These are phyloP conservation scores for Fregetta grallaria DNA, from an alignment of 2,113 vertebrate species.

Conservation along the genomic window DNA sequence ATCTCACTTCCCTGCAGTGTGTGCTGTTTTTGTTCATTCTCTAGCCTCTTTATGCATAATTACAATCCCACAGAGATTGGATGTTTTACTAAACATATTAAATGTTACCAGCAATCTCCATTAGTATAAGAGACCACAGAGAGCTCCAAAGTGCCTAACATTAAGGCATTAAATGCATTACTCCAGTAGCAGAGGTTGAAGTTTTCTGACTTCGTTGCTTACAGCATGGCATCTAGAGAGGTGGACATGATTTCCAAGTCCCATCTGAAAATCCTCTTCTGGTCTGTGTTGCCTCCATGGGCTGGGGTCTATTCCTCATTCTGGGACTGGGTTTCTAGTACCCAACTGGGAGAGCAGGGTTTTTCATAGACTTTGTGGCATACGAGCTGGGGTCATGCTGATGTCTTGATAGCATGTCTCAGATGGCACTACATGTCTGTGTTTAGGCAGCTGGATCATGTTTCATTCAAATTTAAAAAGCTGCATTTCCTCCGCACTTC, in stretches of 20 bases:
- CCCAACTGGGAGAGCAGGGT: neutral
- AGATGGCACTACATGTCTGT: neutral
- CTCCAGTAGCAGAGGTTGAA: neutral
- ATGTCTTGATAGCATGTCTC: neutral
- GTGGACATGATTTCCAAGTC: neutral
- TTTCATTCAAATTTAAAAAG: neutral
- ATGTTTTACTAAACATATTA: slow-evolving; percentile 42
- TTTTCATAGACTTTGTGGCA: neutral
- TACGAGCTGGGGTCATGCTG: neutral
- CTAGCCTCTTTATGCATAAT: neutral
- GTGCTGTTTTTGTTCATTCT: neutral
- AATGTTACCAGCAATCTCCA: slow-evolving; percentile 30
- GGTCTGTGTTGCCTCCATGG: neutral
- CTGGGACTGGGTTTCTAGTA: neutral
- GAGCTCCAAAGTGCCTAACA: neutral
- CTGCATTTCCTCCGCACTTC: neutral
- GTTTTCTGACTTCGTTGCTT: neutral
- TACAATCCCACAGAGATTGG: slow-evolving; percentile 15
- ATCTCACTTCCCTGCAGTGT: neutral
- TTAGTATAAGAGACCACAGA: neutral
- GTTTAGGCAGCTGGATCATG: neutral
- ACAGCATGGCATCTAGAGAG: neutral
- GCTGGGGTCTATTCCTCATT: neutral
- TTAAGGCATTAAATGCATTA: slow-evolving; percentile 23
- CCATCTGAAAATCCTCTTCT: neutral